Evolutionary conservation across 2,797 vertebrate species (phyloP).

Genomic region (Neoniphon sammara): DNA sequence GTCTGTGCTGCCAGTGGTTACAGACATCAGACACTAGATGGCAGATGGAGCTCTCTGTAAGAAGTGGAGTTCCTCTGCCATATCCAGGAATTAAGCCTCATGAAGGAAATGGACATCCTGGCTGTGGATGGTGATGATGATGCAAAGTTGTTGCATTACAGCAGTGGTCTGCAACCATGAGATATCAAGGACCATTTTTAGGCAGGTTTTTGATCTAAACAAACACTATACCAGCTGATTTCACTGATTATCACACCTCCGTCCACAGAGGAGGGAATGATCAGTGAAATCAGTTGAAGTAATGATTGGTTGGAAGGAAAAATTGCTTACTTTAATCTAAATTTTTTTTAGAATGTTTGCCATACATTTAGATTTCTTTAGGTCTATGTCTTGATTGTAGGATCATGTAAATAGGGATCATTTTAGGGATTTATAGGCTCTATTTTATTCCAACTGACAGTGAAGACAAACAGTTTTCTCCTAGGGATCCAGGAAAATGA

Average conservation of each 20-base stretch:
- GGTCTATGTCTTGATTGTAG: no score
- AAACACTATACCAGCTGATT: not conserved
- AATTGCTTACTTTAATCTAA: no score
- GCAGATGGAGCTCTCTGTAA: constrained; percentile 20
- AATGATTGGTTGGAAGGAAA: not conserved
- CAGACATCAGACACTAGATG: constrained; percentile 28
- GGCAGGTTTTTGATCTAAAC: not conserved
- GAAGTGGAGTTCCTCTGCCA: constrained; percentile 20
- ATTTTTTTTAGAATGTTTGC: no score
- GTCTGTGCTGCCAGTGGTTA: constrained; percentile 12
- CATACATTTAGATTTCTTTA: no score
- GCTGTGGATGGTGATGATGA: not conserved
- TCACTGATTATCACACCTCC: not conserved
- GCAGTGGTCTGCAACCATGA: not conserved
- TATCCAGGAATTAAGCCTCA: constrained; percentile 30
- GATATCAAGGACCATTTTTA: not conserved
- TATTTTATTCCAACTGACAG: no score
- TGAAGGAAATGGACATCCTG: constrained; percentile 7
- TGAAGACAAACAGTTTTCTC: not conserved
- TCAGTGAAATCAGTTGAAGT: not conserved
- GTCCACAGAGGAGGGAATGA: not conserved
- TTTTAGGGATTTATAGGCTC: no score
- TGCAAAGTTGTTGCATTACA: constrained; percentile 10
- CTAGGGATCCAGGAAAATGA: constrained; percentile 7
- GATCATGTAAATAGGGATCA: no score